Evolutionary conservation across 2,888 invertebrate genomes (phyloP).

Genomic region (Pterostichus madidus): DNA sequence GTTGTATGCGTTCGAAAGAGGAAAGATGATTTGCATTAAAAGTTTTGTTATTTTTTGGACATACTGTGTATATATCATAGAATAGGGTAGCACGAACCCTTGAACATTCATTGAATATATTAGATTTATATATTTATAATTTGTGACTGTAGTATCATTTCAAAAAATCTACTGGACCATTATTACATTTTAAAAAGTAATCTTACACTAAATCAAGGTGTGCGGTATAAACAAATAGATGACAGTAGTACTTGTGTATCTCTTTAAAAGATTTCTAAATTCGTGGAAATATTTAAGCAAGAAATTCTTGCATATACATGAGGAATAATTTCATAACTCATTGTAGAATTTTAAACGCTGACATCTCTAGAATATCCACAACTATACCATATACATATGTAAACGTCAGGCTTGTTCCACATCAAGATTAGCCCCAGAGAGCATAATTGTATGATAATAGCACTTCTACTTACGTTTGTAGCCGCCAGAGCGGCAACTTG

Average conservation of each 20-base stretch:
- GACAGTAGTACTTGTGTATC: not conserved
- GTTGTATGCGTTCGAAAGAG: too few relatives aligned
- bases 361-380: slow-evolving; percentile 46
- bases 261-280: not conserved
- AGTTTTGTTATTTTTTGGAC: too few relatives aligned
- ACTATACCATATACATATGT: slow-evolving; percentile 70
- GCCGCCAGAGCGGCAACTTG: slow-evolving; percentile 51
- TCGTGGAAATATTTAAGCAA: slow-evolving; percentile 37
- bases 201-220: not conserved
- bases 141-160: too few relatives aligned
- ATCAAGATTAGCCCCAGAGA: slow-evolving; percentile 70
- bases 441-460: slow-evolving; percentile 73
- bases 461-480: slow-evolving; percentile 52
- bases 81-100: too few relatives aligned
- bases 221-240: not conserved
- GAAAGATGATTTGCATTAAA: too few relatives aligned
- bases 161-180: not conserved
- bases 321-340: slow-evolving; percentile 33
- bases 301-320: slow-evolving; percentile 23
- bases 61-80: too few relatives aligned
- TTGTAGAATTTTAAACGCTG: slow-evolving; percentile 28
- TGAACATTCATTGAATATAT: too few relatives aligned
- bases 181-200: not conserved
- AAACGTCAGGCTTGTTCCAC: slow-evolving; percentile 70
- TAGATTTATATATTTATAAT: too few relatives aligned